These are phyloP conservation scores for Anser brachyrhynchus DNA, from an alignment of 2,113 vertebrate species.

Conservation along the genomic window DNA sequence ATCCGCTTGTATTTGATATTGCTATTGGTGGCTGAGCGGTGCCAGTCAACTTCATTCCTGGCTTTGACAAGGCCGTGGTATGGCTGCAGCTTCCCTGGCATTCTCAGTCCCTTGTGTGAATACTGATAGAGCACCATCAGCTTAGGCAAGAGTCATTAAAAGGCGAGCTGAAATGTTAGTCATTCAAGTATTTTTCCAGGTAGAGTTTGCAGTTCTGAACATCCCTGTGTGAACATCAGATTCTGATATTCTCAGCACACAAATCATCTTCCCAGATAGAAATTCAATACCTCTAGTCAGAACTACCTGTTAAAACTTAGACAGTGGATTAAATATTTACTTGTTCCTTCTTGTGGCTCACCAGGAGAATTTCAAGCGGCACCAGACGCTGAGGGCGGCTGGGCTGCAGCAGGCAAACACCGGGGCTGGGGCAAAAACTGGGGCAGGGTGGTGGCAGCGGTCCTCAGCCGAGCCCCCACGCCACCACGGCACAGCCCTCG, in stretches of 20 bases:
- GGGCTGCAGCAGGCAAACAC: not conserved
- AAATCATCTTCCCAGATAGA: slow-evolving; percentile 2
- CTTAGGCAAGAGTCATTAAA: not conserved
- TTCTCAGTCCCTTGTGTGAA: fast-evolving
- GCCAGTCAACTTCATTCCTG: not conserved
- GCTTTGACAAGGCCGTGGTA: not conserved
- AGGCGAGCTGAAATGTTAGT: not conserved
- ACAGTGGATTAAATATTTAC: slow-evolving; percentile 61
- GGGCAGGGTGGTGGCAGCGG: fast-evolving
- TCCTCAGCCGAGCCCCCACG: not conserved
- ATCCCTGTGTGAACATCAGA: not conserved
- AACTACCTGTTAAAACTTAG: slow-evolving; percentile 31
- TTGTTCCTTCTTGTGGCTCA: slow-evolving; percentile 15
- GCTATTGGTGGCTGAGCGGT: not conserved
- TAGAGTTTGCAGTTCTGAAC: not conserved
- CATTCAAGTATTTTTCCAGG: not conserved
- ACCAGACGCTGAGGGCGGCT: not conserved
- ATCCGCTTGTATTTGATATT: not conserved
- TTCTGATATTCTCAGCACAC: slow-evolving; percentile 22
- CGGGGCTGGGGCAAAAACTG: not conserved
- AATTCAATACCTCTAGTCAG: slow-evolving; percentile 30
- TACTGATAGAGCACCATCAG: not conserved
- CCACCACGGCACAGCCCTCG: fast-evolving
- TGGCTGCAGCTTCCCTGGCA: fast-evolving
- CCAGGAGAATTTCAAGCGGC: slow-evolving; percentile 29